Percentiles rank a stretch among this genome's conserved stretches.
These are phyloP conservation scores for Lochmaea crataegi DNA, from an alignment of 2,888 invertebrate genomes.

Conservation along the genomic window DNA sequence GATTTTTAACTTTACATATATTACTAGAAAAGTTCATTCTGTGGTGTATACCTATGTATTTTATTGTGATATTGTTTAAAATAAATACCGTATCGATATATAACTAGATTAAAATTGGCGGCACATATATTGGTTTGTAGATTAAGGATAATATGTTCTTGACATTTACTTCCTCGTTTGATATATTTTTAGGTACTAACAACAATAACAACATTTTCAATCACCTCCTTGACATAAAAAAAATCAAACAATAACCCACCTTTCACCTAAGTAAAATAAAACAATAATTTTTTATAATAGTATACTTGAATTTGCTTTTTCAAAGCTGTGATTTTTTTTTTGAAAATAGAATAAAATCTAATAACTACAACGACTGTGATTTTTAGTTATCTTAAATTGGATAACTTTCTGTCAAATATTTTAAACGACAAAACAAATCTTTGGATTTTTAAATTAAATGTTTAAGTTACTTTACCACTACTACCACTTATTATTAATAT, in stretches of 20 bases:
- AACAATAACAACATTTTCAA: conserved; percentile 10
- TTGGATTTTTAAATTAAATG: no score
- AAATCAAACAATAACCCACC: conserved; percentile 2
- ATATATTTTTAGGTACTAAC: conserved; percentile 1
- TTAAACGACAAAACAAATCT: no score
- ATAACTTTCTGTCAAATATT: no score
- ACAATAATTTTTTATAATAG: conserved; percentile 7
- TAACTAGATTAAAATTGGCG: neutral
- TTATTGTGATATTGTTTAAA: neutral
- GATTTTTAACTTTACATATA: no score
- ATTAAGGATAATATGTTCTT: conserved; percentile 1
- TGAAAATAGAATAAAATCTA: no score
- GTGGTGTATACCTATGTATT: neutral
- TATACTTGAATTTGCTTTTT: no score
- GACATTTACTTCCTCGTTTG: neutral
- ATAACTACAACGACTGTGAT: no score
- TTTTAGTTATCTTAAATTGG: no score
- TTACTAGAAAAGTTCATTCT: neutral
- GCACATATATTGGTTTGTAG: neutral
- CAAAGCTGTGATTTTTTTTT: no score
- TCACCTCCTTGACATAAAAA: conserved; percentile 7
- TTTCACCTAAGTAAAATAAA: neutral
- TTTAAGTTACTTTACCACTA: no score
- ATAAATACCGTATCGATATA: neutral
- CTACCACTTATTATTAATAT: no score